A percentile compares a stretch with the other conserved stretches of the same genome.
Evolutionary conservation across 2,797 vertebrate species (phyloP).

Genomic region (Sylvia borin): DNA sequence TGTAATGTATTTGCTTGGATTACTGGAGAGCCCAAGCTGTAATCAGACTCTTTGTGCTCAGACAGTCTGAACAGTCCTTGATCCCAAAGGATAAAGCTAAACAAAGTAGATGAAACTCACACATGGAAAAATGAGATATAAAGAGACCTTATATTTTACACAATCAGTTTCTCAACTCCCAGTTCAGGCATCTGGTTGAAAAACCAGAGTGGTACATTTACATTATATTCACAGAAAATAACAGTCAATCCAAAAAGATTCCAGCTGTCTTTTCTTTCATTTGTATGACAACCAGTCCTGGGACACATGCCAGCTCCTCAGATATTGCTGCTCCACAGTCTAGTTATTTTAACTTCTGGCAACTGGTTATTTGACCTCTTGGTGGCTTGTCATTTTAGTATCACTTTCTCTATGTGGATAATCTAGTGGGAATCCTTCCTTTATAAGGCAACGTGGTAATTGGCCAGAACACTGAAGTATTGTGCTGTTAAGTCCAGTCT

Average conservation of each 20-base stretch:
- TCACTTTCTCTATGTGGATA: slow-evolving; percentile 42
- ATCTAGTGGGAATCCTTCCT: slow-evolving; percentile 34
- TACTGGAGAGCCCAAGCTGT: background rate
- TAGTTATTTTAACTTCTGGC: slow-evolving; percentile 69
- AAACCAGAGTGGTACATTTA: slow-evolving; percentile 20
- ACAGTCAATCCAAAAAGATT: slow-evolving; percentile 37
- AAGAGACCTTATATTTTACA: slow-evolving; percentile 12
- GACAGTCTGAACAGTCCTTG: background rate
- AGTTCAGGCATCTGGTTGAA: background rate
- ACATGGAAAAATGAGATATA: background rate
- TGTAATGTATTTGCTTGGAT: background rate
- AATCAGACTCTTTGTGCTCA: background rate
- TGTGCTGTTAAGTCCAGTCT: slow-evolving; percentile 9
- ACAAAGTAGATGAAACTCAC: slow-evolving; percentile 14
- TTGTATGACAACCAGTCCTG: slow-evolving; percentile 61
- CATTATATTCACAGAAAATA: slow-evolving; percentile 49
- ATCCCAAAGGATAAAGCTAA: slow-evolving; percentile 16
- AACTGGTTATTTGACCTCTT: slow-evolving; percentile 73
- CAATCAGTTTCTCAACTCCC: slow-evolving; percentile 7
- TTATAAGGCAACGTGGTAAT: slow-evolving; percentile 27
- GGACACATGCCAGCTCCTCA: slow-evolving; percentile 63
- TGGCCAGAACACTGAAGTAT: slow-evolving; percentile 49
- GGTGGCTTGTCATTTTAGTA: slow-evolving; percentile 60
- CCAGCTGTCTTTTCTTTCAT: slow-evolving; percentile 39
- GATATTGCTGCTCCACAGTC: slow-evolving; percentile 54